Conservation (phyloP, 2,888 invertebrate species). For the Amblyjoppa fuscipennis region DNA sequence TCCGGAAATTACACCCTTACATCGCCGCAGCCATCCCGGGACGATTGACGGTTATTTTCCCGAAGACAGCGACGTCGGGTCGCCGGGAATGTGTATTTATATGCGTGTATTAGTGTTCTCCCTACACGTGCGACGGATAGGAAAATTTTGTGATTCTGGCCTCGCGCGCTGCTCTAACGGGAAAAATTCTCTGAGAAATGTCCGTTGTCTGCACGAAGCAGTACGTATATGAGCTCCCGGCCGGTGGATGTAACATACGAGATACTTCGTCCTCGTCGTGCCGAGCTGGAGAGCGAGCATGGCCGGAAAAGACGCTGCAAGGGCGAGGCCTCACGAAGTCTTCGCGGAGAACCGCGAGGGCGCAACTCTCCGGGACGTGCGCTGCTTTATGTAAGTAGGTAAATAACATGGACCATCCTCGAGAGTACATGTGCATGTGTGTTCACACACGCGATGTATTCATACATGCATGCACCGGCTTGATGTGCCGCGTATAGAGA, state of each 20-base stretch:
- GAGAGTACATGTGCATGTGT: background rate
- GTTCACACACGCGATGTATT: background rate
- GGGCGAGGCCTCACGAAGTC: slow-evolving; percentile 3
- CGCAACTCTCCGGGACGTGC: slow-evolving; percentile 29
- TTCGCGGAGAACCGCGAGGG: slow-evolving; percentile 8
- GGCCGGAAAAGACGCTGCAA: background rate
- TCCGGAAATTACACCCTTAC: background rate
- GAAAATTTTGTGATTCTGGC: slow-evolving; percentile 18
- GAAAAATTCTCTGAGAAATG: slow-evolving; percentile 58
- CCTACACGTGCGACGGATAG: background rate
- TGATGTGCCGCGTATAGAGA: background rate
- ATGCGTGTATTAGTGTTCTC: slow-evolving; percentile 12
- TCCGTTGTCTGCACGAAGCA: slow-evolving; percentile 37
- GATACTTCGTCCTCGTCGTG: slow-evolving; percentile 53
- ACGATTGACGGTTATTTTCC: slow-evolving; percentile 55
- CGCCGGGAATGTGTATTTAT: slow-evolving; percentile 45
- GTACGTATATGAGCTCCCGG: slow-evolving; percentile 1
- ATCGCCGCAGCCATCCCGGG: slow-evolving; percentile 1
- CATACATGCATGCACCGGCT: slow-evolving; percentile 20
- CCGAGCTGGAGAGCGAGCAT: slow-evolving; percentile 20
- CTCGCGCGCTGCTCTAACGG: slow-evolving; percentile 1
- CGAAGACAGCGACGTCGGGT: slow-evolving; percentile 13
- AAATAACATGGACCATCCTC: slow-evolving; percentile 22
- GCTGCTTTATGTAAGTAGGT: slow-evolving; percentile 45
- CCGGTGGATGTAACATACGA: slow-evolving; percentile 34